Percentiles rank a stretch among this genome's conserved stretches.
These are phyloP conservation scores for Bostrychus sinensis DNA, from an alignment of 2,113 vertebrate species.

Conservation along the genomic window DNA sequence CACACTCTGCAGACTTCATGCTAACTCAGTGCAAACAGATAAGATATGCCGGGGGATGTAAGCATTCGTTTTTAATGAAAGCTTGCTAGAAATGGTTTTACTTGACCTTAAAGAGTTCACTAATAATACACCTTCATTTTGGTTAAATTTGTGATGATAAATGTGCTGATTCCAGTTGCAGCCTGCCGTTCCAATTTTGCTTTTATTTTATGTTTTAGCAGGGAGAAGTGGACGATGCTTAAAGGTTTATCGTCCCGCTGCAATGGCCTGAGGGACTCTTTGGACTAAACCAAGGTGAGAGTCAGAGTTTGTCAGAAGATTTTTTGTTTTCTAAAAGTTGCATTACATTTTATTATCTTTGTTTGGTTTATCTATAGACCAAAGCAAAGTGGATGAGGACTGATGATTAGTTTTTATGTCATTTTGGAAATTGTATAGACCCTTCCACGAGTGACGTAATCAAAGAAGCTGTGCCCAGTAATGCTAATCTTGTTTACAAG, in stretches of 20 bases:
- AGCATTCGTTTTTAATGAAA: neutral
- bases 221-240: conserved; percentile 75
- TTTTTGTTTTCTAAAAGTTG: neutral
- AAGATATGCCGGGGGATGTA: conserved; percentile 1
- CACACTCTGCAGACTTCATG: conserved; percentile 47
- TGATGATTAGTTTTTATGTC: too few species aligned
- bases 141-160: neutral
- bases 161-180: conserved; percentile 21
- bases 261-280: conserved; percentile 81
- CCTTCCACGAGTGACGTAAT: too few species aligned
- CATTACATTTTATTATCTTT: too few species aligned
- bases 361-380: too few species aligned
- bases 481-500: too few species aligned
- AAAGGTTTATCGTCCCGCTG: conserved; percentile 75
- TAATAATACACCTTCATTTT: neutral
- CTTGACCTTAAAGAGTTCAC: neutral
- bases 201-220: conserved; percentile 54
- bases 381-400: too few species aligned
- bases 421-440: too few species aligned
- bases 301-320: conserved; percentile 1
- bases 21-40: conserved; percentile 33
- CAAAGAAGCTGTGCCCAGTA: too few species aligned
- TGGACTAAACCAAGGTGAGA: conserved; percentile 81
- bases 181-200: conserved; percentile 12
- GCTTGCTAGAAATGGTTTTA: neutral